Evolutionary conservation across 1,140 invertebrate genomes (phyloP).

Genomic region (Physella acuta): DNA sequence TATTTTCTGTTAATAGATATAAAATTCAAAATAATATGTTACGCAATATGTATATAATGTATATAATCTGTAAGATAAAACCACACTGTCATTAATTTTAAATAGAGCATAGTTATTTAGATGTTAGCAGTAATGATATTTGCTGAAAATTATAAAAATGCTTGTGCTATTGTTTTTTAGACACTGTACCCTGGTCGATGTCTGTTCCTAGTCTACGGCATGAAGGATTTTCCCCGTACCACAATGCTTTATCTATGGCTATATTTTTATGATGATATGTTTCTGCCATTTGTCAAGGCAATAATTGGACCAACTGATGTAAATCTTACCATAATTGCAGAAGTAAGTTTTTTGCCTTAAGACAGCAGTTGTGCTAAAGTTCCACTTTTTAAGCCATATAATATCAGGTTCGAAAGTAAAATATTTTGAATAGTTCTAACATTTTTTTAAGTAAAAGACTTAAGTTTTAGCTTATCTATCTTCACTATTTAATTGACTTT

Average conservation of each 20-base stretch:
- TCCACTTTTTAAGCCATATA: background rate
- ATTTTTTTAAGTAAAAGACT: background rate
- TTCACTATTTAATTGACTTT: no score
- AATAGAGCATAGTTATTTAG: no score
- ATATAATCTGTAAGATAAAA: no score
- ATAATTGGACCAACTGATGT: background rate
- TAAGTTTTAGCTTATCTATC: background rate
- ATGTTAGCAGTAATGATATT: no score
- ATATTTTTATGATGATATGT: conserved; percentile 47
- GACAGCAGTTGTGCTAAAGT: background rate
- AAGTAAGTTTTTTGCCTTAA: background rate
- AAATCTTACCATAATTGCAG: background rate
- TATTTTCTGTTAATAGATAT: no score
- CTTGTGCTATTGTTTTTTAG: conserved; percentile 27
- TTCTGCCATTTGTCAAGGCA: conserved; percentile 43
- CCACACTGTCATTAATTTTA: no score
- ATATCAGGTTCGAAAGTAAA: background rate
- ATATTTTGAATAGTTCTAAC: background rate
- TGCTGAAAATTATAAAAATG: background rate
- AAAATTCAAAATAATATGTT: no score
- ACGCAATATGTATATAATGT: no score
- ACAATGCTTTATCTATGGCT: conserved; percentile 43
- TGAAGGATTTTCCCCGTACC: conserved; percentile 47
- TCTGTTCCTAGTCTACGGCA: conserved; percentile 44
- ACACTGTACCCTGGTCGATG: conserved; percentile 42